phyloP scores from a whole-genome alignment of 2,113 vertebrate genomes.

The Coracopsis vasa region DNA sequence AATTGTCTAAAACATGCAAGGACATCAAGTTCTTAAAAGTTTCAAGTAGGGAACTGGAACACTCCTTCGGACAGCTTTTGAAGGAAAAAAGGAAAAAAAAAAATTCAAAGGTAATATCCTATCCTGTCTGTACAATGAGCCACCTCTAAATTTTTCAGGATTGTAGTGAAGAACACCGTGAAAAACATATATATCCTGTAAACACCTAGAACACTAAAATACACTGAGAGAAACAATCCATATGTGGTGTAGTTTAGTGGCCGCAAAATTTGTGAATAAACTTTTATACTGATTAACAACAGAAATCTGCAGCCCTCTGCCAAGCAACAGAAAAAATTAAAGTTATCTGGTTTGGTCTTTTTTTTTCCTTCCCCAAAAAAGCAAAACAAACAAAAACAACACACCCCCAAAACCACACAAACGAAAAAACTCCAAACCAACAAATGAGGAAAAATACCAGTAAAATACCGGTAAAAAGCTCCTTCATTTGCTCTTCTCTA shows the following conservation, averaged over 20 bases:
- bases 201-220: neutral
- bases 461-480: neutral
- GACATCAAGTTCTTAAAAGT: neutral
- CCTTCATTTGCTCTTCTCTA: neutral
- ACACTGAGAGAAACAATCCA: neutral
- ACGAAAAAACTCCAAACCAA: fast-evolving
- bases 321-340: neutral
- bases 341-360: neutral
- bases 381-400: neutral
- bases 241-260: neutral
- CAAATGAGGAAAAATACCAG: neutral
- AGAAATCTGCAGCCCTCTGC: neutral
- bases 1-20: neutral
- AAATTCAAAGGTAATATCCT: neutral
- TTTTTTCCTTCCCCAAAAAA: neutral
- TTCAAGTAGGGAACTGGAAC: neutral
- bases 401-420: neutral
- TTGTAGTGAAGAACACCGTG: neutral
- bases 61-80: neutral
- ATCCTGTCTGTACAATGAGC: neutral
- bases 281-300: neutral
- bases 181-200: neutral
- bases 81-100: neutral
- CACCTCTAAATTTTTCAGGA: neutral
- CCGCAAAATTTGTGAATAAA: neutral